These are phyloP conservation scores for Herminia tarsipennalis DNA, from an alignment of 2,888 invertebrate genomes.

Conservation along the genomic window DNA sequence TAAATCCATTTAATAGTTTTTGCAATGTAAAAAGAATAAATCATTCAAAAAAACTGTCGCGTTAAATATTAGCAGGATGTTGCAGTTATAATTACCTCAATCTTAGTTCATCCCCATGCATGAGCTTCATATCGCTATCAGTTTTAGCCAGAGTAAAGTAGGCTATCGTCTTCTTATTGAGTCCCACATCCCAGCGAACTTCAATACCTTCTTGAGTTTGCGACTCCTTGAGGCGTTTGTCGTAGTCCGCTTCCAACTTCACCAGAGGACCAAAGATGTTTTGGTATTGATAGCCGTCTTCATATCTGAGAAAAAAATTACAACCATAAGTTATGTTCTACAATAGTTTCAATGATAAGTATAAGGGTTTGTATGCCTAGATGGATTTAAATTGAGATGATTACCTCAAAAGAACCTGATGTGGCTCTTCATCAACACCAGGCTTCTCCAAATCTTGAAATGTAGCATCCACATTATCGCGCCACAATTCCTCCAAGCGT, in stretches of 20 bases:
- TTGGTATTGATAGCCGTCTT: conserved; percentile 99
- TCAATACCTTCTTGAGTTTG: conserved; percentile 99
- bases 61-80: too few species aligned
- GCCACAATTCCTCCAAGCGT: conserved; percentile 99
- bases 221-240: conserved; percentile 98
- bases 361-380: too few species aligned
- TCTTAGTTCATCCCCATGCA: conserved; percentile 99
- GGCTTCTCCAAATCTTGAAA: conserved; percentile 99
- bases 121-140: conserved; percentile 99
- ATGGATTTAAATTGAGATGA: too few species aligned
- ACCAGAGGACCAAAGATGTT: conserved; percentile 99
- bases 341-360: too few species aligned
- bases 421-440: conserved; percentile 98
- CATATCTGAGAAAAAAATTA: conserved; percentile 87
- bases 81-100: conserved; percentile 88
- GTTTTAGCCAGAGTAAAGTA: conserved; percentile 99
- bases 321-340: neutral
- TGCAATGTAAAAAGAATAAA: too few species aligned
- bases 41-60: too few species aligned
- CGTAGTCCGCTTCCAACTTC: conserved; percentile 99
- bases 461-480: conserved; percentile 98
- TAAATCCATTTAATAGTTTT: too few species aligned
- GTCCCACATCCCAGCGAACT: conserved; percentile 99
- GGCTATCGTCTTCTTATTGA: conserved; percentile 99
- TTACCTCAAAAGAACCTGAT: conserved; percentile 89